Base-by-base conservation (phyloP, 2,888 invertebrate genomes). In the Nymphalis polychloros region DNA sequence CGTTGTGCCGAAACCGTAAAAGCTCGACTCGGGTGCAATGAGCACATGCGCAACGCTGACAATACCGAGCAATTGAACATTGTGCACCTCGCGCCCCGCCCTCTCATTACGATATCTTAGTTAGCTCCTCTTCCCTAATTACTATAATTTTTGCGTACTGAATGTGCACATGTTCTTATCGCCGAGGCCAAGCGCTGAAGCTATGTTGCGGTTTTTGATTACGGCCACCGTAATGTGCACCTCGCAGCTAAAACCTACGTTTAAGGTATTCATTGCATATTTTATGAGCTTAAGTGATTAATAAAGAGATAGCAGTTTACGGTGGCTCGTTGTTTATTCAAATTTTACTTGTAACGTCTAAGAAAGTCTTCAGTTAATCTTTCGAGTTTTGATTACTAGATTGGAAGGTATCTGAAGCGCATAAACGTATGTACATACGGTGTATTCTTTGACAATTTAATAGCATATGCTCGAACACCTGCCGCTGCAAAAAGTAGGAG, bases 381-480 rank as follows among this genome's bases (percentile, higher is more conserved):
- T 79, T 84, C 81, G 81, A 84, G 85, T 88, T 88, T 88, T 87
- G 89, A 88, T 88, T 87, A 85, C 86, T 85, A 81, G 79, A 86
- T 87, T 88, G 82, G 78, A 81, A 81, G 82, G 80, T 86, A 87
- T 87, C 84, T 81, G 82, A 81, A 81, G 79, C 76, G 78, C 78
- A 83, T 68, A 67, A 60, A 65, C 78, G 81, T 79, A 79, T 83
- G 81, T 81, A 82, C 53, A 55, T 55, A 85, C 63, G 63, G 19
- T 60, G 68, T 85, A 82, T 82, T 85, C 90, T 91, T 92, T 92
- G 92, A 92, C 90, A 92, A 91, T 92, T 91, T 92, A 92, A 92
- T 90, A 90, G 90, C 92, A 91, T 90, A 91, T 91, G 90, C 84
- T 81, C 82, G 76, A 80, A 85, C 92, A 92, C 92, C 92, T 92